Evolutionary conservation across 2,113 vertebrate species (phyloP).

Genomic region (Todiramphus chloris): DNA sequence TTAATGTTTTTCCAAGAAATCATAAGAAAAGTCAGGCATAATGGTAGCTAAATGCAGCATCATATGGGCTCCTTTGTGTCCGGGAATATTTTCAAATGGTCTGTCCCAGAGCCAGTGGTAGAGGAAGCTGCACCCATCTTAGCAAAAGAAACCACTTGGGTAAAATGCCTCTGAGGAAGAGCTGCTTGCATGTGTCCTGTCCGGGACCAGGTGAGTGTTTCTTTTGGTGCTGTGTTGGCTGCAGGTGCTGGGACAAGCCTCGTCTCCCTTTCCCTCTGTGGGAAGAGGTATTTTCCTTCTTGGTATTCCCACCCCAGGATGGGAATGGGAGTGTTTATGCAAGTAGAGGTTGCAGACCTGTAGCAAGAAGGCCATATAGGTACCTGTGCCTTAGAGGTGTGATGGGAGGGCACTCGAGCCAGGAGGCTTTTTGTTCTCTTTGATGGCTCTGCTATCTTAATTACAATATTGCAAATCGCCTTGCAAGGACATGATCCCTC

Average conservation of each 20-base stretch:
- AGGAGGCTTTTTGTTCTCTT: background rate
- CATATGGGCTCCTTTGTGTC: background rate
- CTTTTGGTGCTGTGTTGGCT: background rate
- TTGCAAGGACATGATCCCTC: background rate
- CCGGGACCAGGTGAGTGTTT: background rate
- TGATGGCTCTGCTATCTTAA: background rate
- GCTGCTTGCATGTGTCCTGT: background rate
- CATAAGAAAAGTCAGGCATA: background rate
- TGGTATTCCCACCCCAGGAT: fast-evolving
- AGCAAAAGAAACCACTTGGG: fast-evolving
- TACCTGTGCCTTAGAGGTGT: background rate
- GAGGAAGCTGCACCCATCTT: background rate
- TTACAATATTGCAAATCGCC: background rate
- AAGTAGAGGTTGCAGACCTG: fast-evolving
- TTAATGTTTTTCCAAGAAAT: conserved; percentile 39
- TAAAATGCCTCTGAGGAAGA: background rate
- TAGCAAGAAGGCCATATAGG: fast-evolving
- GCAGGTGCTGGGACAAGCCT: background rate
- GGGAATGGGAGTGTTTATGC: fast-evolving
- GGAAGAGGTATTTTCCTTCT: background rate
- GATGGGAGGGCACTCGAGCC: background rate
- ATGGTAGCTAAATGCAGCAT: background rate
- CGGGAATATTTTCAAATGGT: background rate
- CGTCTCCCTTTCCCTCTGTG: fast-evolving
- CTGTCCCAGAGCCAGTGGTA: background rate